Evolutionary conservation across 2,888 invertebrate species (phyloP).

Genomic region (Stictocephala bisonia): DNA sequence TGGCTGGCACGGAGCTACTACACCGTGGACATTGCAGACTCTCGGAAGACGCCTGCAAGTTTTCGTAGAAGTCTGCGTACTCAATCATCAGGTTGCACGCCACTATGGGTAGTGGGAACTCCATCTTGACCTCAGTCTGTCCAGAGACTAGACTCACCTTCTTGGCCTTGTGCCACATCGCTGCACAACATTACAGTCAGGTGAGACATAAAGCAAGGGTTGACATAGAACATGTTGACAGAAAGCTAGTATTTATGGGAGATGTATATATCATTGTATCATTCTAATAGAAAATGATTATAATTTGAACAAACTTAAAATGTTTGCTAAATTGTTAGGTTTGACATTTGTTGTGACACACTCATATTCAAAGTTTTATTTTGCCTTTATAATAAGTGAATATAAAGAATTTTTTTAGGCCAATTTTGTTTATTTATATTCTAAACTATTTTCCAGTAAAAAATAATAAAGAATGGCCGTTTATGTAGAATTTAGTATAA

Average conservation of each 20-base stretch:
- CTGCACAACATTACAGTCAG: slow-evolving; percentile 63
- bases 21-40: slow-evolving; percentile 96
- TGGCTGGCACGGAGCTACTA: slow-evolving; percentile 95
- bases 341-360: no score
- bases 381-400: no score
- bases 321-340: no score
- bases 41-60: slow-evolving; percentile 92
- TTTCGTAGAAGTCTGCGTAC: slow-evolving; percentile 97
- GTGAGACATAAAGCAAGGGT: slow-evolving; percentile 30
- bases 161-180: slow-evolving; percentile 97
- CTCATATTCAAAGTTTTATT: no score
- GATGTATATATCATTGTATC: no score
- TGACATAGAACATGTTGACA: background rate
- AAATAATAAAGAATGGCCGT: no score
- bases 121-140: slow-evolving; percentile 96
- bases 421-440: no score
- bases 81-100: slow-evolving; percentile 99
- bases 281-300: no score
- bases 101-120: slow-evolving; percentile 96
- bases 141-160: slow-evolving; percentile 89
- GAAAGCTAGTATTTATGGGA: no score
- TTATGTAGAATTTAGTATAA: no score
- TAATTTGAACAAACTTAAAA: background rate
- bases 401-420: no score
- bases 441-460: no score